Conservation (phyloP, 2,888 invertebrate genomes). For the Syrista parreyssii region DNA sequence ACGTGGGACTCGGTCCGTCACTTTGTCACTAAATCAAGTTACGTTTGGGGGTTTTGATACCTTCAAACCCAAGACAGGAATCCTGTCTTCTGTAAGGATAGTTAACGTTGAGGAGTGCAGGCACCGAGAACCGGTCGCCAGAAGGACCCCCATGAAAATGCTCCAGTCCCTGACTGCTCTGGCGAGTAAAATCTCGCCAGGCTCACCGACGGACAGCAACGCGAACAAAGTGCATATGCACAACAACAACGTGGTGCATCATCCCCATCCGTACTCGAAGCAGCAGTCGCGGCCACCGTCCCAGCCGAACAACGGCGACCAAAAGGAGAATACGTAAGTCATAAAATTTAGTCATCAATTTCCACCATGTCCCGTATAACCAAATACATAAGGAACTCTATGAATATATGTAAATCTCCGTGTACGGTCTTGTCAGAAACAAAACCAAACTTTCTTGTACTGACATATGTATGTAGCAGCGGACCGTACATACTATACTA, state of each 20-base stretch:
- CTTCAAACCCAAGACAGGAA: conserved; percentile 41
- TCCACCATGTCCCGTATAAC: neutral
- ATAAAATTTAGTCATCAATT: neutral
- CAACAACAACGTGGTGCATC: conserved; percentile 62
- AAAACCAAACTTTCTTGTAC: neutral
- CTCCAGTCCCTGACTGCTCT: conserved; percentile 88
- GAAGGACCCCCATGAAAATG: conserved; percentile 71
- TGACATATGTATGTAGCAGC: neutral
- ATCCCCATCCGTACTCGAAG: conserved; percentile 60
- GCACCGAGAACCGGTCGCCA: conserved; percentile 46
- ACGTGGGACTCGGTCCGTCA: conserved; percentile 4
- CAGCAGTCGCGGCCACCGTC: conserved; percentile 47
- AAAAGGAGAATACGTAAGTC: conserved; percentile 64
- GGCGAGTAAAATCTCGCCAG: conserved; percentile 91
- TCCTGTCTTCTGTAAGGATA: conserved; percentile 44
- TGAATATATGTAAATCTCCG: neutral
- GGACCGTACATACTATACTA: neutral
- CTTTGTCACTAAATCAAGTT: conserved; percentile 4
- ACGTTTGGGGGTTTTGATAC: conserved; percentile 44
- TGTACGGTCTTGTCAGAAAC: neutral
- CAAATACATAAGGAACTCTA: neutral
- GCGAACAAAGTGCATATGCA: conserved; percentile 75
- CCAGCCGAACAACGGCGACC: conserved; percentile 56
- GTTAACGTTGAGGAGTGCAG: conserved; percentile 41
- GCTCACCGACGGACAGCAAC: conserved; percentile 74